Evolutionary conservation across 1,140 invertebrate species (phyloP), one percentile per base, ranked within the genome.

Genomic region (Monomorium pharaonis): DNA sequence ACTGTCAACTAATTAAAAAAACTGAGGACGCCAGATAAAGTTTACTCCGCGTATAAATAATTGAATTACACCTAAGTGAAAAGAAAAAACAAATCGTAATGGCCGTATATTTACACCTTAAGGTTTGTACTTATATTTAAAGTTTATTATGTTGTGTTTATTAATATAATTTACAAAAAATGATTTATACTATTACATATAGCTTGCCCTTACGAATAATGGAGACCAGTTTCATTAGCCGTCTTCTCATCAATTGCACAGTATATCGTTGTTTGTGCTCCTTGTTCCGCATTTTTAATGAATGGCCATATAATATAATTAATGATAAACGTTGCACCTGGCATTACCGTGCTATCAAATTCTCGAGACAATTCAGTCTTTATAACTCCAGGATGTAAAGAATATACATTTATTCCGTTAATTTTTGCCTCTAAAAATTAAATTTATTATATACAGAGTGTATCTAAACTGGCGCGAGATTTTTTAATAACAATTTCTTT

Each of bases 221-320:
- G 96, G 21, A 96, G 90, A 85, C 97, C 97, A 89, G 96, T 96
- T 92, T 97, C 94, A 87, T 96, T 94, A 5, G 95, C 96, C 83
- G 96, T 95, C 76, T 96, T 95, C 87, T 97, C 97, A 93, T 97
- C 97, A 2, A 98, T 93, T 3, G 97, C 96, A 92, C 98, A 98
- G 91, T 98, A 96, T 58, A 99, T 95, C 2, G 97, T 96, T 0
- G 98, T 98, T 93, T 98, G 98, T 7, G 97, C 97, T 0, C 98
- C 98, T 88, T 97, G 96, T 86, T 96, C 95, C 0, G 96, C 95
- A n/a, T 95, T 95, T 93, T 97, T 98, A 18, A 96, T 94, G 56
- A 96, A 96, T 0, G 94, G 93, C n/a, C 84, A 92, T 10, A 74
- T 5, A 74, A 74, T 21, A 30, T 47, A 7, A 7, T 2, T 1